Evolutionary conservation across 2,888 invertebrate genomes (phyloP), one percentile per base, ranked within the genome.

Genomic region (Eupithecia centaureata): DNA sequence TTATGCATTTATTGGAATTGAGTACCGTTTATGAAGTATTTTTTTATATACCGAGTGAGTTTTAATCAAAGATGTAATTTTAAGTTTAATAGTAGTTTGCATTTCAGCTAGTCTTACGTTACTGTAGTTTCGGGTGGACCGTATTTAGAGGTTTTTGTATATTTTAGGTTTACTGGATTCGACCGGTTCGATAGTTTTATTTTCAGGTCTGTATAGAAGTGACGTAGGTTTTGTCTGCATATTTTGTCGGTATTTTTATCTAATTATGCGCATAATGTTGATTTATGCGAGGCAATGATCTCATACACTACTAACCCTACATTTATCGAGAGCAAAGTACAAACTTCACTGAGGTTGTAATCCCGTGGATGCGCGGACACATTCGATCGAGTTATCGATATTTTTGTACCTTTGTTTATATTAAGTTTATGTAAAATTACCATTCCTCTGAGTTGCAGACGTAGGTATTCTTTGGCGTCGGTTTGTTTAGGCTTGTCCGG

Each of bases 81-180:
- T 91, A 92, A 90, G 90, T 91, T 92, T 87, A 86, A 81, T 74
- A 82, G 83, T 92, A 91, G 91, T 92, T 91, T 87, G 91, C 93
- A 91, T 92, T 92, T 93, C 91, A 87, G 85, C 93, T 93, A 93
- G 93, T 93, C 93, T 92, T 92, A 92, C 90, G 89, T 92, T 91
- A 86, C 85, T 83, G 86, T 88, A 84, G 86, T 82, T 84, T 86
- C 84, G 84, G 83, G 83, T 87, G 82, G 86, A 84, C 86, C 83
- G 87, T 89, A 84, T 79, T 83, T 81, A 82, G 86, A 89, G 89
- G 86, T 87, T 74, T 74, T 73, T 92, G 91, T 93, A 92, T 92
- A 92, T 92, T 89, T 83, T 89, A 86, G 84, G 84, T 88, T 82
- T 82, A 82, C 82, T 82, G 80, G 76, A 77, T 82, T 85, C 82